Conservation (phyloP, 1,140 invertebrate genomes). For the Melitaea cinxia region DNA sequence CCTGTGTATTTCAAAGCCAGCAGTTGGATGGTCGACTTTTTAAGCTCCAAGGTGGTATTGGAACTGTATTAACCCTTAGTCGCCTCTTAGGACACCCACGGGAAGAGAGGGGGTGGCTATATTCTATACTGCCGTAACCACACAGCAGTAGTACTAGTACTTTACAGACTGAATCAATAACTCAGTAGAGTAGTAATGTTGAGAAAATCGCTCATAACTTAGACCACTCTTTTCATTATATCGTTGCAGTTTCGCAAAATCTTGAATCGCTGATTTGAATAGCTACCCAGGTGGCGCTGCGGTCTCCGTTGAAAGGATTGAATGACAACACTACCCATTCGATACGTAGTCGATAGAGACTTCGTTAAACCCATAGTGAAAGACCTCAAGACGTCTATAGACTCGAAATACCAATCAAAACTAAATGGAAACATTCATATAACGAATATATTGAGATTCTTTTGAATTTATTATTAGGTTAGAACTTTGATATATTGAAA, state of each 20-base stretch:
- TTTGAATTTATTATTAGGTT: too few species aligned
- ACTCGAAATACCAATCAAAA: background rate
- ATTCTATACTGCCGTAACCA: too few species aligned
- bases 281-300: slow-evolving; percentile 39
- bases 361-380: slow-evolving; percentile 21
- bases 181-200: too few species aligned
- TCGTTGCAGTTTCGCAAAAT: slow-evolving; percentile 16
- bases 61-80: too few species aligned
- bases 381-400: background rate
- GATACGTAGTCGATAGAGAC: slow-evolving; percentile 9
- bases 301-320: slow-evolving; percentile 20
- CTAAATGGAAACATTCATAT: background rate
- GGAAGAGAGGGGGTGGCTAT: too few species aligned
- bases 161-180: too few species aligned
- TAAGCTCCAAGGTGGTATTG: too few species aligned
- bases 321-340: slow-evolving; percentile 5
- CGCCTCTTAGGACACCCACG: too few species aligned
- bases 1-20: too few species aligned
- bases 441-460: background rate
- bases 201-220: slow-evolving; percentile 10
- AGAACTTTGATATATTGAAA: too few species aligned
- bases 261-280: slow-evolving; percentile 32
- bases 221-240: slow-evolving; percentile 5
- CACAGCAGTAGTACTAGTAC: too few species aligned
- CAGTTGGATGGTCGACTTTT: too few species aligned